phyloP scores from a whole-genome alignment of 2,888 invertebrate genomes.

The Eustalomyia histrio region DNA sequence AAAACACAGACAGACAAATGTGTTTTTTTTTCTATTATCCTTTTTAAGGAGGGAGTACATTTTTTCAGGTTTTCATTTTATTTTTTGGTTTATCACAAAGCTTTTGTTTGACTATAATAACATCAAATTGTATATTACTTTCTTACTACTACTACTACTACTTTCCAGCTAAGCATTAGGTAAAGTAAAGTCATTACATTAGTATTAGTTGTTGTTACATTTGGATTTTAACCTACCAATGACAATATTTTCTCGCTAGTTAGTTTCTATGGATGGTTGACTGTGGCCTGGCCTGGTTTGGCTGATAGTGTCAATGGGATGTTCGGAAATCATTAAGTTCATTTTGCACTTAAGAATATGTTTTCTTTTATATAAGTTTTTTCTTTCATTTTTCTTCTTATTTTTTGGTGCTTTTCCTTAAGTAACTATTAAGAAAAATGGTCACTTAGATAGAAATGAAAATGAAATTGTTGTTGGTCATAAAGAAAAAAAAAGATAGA shows the following conservation, averaged over 20 bases:
- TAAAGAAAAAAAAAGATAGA: conserved; percentile 16
- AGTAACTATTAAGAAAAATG: conserved; percentile 51
- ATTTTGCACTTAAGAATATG: conserved; percentile 66
- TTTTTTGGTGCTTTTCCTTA: conserved; percentile 19
- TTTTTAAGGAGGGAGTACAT: not conserved
- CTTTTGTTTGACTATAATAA: conserved; percentile 51
- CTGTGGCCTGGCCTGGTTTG: conserved; percentile 5
- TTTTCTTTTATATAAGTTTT: conserved; percentile 46
- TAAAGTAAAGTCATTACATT: conserved; percentile 50
- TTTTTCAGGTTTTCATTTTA: not conserved
- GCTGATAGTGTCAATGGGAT: conserved; percentile 61
- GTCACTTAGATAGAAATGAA: conserved; percentile 46
- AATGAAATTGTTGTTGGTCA: conserved; percentile 32
- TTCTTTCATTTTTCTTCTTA: conserved; percentile 8
- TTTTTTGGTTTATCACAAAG: conserved; percentile 45
- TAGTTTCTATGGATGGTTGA: conserved; percentile 42
- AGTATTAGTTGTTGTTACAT: conserved; percentile 38
- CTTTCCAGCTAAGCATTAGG: conserved; percentile 35
- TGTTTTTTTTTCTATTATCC: conserved; percentile 24
- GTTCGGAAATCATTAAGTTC: conserved; percentile 68
- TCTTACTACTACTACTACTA: conserved; percentile 21
- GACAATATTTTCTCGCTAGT: conserved; percentile 23
- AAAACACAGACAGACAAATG: conserved; percentile 6
- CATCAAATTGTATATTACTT: conserved; percentile 41
- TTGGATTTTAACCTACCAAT: conserved; percentile 18